Evolutionary conservation across 2,113 vertebrate genomes (phyloP).

Genomic region (Heterotilapia buettikoferi): DNA sequence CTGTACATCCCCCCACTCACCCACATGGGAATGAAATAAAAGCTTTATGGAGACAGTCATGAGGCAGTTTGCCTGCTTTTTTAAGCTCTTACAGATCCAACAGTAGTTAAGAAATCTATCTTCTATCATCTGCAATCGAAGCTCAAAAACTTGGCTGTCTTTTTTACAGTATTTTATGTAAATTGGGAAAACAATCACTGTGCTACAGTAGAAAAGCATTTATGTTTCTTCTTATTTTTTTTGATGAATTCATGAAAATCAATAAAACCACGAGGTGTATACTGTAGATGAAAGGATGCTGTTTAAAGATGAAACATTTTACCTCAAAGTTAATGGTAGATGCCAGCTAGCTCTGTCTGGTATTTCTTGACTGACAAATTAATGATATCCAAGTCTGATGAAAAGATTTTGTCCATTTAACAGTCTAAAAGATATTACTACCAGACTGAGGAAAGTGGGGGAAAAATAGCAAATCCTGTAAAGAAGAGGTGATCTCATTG

Average conservation of each 20-base stretch:
- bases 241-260: not conserved
- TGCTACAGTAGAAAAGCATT: rapidly evolving
- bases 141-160: not conserved
- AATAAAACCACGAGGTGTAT: not conserved
- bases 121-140: not conserved
- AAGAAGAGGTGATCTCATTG: not conserved
- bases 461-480: rapidly evolving
- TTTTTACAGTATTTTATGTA: not conserved
- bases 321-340: not conserved
- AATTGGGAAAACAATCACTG: not conserved
- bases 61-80: not conserved
- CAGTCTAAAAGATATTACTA: not conserved
- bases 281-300: not conserved
- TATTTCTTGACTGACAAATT: not conserved
- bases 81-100: not conserved
- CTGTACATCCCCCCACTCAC: not conserved
- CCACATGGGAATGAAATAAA: not conserved
- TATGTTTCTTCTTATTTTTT: not conserved
- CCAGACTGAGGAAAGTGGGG: rapidly evolving
- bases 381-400: not conserved
- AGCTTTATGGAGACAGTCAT: not conserved
- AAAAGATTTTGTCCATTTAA: not conserved
- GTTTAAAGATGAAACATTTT: not conserved
- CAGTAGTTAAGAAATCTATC: not conserved
- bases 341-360: not conserved